Evolutionary conservation across 2,888 invertebrate species (phyloP).

Genomic region (Thereva nobilitata): DNA sequence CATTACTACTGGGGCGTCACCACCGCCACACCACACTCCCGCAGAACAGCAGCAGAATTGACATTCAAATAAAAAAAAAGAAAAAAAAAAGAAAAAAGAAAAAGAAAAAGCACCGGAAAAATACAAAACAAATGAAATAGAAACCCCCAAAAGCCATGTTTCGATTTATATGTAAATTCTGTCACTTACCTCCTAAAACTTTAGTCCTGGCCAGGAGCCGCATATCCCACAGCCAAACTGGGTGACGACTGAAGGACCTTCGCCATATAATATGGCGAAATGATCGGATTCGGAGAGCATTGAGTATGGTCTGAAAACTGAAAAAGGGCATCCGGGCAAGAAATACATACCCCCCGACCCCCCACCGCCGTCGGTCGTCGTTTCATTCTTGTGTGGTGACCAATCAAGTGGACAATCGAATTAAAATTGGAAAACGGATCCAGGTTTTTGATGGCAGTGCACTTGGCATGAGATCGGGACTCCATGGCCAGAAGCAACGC

Average conservation of each 20-base stretch:
- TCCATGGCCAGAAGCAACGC: too few species aligned
- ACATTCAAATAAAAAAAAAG: background rate
- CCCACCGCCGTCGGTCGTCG: background rate
- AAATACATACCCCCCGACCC: background rate
- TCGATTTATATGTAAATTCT: constrained; percentile 37
- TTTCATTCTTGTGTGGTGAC: constrained; percentile 17
- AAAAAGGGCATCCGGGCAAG: too few species aligned
- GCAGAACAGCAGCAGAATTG: too few species aligned
- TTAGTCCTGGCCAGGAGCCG: constrained; percentile 17
- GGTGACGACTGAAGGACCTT: constrained; percentile 9
- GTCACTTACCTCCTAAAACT: constrained; percentile 32
- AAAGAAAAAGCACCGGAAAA: constrained; percentile 1
- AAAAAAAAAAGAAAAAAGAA: too few species aligned
- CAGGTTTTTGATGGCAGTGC: background rate
- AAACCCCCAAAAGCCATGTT: constrained; percentile 7
- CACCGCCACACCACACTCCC: too few species aligned
- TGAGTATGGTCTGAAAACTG: too few species aligned
- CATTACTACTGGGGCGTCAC: too few species aligned
- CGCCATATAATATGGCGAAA: too few species aligned
- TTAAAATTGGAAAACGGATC: constrained; percentile 32
- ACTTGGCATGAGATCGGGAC: too few species aligned
- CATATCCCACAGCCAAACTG: constrained; percentile 5
- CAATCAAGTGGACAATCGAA: constrained; percentile 38
- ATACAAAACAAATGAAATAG: constrained; percentile 12
- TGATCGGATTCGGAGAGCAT: too few species aligned